A percentile compares a stretch with the other conserved stretches of the same genome.
phyloP scores from a whole-genome alignment of 2,797 vertebrate genomes.

The Anableps anableps region DNA sequence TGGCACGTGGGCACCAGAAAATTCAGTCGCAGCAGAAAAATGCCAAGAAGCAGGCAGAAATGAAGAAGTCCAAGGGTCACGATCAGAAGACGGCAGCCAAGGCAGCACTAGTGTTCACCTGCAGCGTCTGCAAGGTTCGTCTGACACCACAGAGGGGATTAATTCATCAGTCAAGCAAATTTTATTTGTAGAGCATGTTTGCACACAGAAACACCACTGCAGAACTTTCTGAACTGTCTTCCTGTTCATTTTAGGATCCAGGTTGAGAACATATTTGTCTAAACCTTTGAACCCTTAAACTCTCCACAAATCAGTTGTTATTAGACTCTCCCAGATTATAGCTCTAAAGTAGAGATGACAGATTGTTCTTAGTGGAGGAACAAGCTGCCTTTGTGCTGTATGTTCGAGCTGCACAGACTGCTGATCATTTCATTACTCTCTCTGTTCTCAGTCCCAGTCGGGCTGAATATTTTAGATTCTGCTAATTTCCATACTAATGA shows the following conservation, averaged over 20 bases:
- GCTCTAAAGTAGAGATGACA: neutral
- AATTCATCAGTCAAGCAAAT: neutral
- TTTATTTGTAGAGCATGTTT: neutral
- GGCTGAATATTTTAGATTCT: neutral
- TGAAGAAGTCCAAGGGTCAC: constrained; percentile 94
- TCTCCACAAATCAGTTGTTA: neutral
- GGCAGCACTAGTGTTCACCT: constrained; percentile 92
- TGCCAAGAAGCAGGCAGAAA: constrained; percentile 94
- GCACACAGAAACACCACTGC: neutral
- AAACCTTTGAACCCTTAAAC: neutral
- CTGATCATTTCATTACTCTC: neutral
- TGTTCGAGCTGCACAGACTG: neutral
- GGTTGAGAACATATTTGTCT: neutral
- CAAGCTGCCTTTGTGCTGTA: neutral
- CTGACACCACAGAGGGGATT: neutral
- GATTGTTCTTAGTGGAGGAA: neutral
- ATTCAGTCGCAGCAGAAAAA: constrained; percentile 96
- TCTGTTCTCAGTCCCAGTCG: neutral
- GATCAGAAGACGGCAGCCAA: constrained; percentile 96
- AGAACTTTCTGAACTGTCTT: neutral
- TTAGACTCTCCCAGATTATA: neutral
- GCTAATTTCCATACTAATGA: neutral
- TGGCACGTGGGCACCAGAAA: constrained; percentile 97
- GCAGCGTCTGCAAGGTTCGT: constrained; percentile 78
- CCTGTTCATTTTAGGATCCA: neutral